A percentile compares a stretch with the other conserved stretches of the same genome.
Conservation (phyloP, 2,113 vertebrate genomes). For the Sciurus niger region DNA sequence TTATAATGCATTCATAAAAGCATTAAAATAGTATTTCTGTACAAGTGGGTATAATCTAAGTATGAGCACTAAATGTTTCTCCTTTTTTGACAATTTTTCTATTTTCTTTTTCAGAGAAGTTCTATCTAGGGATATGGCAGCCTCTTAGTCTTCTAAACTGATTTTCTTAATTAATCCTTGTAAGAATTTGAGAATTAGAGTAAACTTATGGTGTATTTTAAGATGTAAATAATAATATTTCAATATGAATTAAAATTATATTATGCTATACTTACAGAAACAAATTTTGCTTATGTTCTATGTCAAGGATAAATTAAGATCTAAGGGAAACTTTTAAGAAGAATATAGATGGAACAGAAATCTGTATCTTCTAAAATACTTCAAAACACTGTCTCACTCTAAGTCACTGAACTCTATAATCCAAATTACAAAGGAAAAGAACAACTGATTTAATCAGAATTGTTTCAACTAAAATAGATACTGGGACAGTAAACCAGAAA, state of each 20-base stretch:
- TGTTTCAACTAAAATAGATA: constrained; percentile 50
- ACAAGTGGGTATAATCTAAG: background rate
- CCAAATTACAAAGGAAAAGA: constrained; percentile 62
- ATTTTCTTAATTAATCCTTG: constrained; percentile 22
- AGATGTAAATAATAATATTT: constrained; percentile 10
- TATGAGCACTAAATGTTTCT: background rate
- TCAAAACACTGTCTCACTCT: constrained; percentile 56
- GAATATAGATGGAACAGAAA: background rate
- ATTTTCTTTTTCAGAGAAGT: background rate
- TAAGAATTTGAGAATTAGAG: constrained; percentile 49
- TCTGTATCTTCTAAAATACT: constrained; percentile 50
- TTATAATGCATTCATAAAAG: too few relatives aligned
- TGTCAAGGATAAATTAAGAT: constrained; percentile 31
- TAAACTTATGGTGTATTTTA: background rate
- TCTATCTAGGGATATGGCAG: background rate
- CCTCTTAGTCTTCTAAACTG: background rate
- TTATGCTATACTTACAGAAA: background rate
- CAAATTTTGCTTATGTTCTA: constrained; percentile 48
- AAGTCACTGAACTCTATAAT: constrained; percentile 45
- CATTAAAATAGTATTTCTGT: background rate
- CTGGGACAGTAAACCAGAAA: constrained; percentile 60
- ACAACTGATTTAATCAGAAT: constrained; percentile 76
- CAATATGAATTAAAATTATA: constrained; percentile 26
- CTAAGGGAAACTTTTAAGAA: constrained; percentile 42
- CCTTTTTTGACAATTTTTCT: background rate